Evolutionary conservation across 2,797 vertebrate genomes (phyloP).

Genomic region (Anguilla pacifica): DNA sequence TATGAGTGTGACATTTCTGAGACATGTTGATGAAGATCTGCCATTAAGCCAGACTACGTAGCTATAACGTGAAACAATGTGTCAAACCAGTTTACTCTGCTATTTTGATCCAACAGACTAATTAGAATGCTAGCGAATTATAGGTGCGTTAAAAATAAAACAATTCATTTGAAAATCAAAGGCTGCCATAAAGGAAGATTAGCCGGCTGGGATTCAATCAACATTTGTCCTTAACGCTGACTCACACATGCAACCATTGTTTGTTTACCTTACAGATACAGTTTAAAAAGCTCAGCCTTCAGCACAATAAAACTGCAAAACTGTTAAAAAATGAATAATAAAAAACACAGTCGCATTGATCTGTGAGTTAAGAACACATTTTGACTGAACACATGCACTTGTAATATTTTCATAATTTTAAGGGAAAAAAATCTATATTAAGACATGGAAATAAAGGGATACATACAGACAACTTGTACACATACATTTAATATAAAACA

Average conservation of each 20-base stretch:
- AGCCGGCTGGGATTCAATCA: neutral
- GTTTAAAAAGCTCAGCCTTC: neutral
- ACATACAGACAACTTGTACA: too few relatives aligned
- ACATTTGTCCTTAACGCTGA: neutral
- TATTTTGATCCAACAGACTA: neutral
- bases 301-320: neutral
- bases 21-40: neutral
- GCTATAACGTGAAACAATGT: neutral
- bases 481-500: too few relatives aligned
- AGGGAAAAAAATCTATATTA: too few relatives aligned
- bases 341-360: neutral
- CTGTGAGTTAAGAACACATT: neutral
- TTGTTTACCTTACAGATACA: neutral
- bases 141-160: neutral
- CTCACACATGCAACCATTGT: neutral
- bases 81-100: neutral
- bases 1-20: conserved; percentile 8
- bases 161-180: neutral
- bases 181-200: neutral
- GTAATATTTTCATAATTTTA: too few relatives aligned
- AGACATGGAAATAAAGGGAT: too few relatives aligned
- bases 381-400: neutral
- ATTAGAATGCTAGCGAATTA: neutral
- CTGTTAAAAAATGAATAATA: neutral
- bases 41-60: neutral